Percentiles rank a stretch among this genome's conserved stretches.
These are phyloP conservation scores for Dicrurus megarhynchus DNA, from an alignment of 2,113 vertebrate species.

Conservation along the genomic window DNA sequence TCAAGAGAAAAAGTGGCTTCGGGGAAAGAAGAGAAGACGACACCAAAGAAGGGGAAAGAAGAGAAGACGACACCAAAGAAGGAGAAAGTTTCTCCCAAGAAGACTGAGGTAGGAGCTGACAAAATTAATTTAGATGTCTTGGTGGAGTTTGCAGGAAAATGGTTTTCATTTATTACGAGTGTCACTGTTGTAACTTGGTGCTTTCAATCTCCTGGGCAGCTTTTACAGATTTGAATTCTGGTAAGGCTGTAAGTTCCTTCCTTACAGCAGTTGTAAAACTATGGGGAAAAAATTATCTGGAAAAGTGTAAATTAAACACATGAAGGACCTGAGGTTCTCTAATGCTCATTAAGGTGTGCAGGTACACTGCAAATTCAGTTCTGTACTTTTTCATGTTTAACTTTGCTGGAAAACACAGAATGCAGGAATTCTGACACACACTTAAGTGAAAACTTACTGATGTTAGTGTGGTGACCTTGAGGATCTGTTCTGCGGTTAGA, in stretches of 20 bases:
- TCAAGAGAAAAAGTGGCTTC: slow-evolving; percentile 67
- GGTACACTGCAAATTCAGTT: not conserved
- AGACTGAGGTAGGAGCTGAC: slow-evolving; percentile 80
- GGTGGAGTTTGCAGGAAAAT: not conserved
- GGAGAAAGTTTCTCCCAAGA: slow-evolving; percentile 82
- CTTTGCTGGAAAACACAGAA: not conserved
- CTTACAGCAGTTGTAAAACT: not conserved
- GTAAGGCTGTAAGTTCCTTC: not conserved
- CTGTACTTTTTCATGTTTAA: not conserved
- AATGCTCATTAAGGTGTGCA: not conserved
- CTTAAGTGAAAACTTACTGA: not conserved
- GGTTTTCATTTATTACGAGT: not conserved
- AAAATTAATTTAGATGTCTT: not conserved
- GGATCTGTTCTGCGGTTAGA: not conserved
- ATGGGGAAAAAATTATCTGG: not conserved
- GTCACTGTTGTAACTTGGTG: not conserved
- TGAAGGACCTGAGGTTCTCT: not conserved
- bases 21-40: slow-evolving; percentile 67
- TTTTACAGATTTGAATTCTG: not conserved
- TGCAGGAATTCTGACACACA: not conserved
- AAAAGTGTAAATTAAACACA: not conserved
- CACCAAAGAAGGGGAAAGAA: slow-evolving; percentile 71
- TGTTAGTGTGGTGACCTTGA: not conserved
- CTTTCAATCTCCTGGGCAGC: not conserved
- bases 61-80: slow-evolving; percentile 70